These are phyloP conservation scores for Diarsia brunnea DNA, from an alignment of 2,888 invertebrate genomes.

Conservation along the genomic window DNA sequence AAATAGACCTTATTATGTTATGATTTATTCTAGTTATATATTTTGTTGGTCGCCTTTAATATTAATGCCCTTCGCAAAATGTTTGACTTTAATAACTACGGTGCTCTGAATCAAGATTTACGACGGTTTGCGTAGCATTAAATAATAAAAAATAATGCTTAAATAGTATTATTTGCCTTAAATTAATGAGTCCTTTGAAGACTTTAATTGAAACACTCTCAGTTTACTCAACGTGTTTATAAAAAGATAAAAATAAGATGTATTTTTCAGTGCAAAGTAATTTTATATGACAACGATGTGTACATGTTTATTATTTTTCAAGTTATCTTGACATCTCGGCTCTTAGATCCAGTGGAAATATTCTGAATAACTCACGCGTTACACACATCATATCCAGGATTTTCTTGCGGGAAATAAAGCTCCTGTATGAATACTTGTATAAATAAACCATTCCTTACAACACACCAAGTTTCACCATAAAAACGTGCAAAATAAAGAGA, in stretches of 20 bases:
- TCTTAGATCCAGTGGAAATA: slow-evolving; percentile 61
- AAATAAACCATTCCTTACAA: slow-evolving; percentile 86
- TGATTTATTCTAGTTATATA: slow-evolving; percentile 51
- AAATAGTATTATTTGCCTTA: slow-evolving; percentile 20
- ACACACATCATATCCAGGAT: slow-evolving; percentile 68
- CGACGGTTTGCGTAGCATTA: neutral
- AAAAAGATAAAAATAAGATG: slow-evolving; percentile 15
- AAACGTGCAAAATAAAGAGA: slow-evolving; percentile 84
- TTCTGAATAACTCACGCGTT: slow-evolving; percentile 70
- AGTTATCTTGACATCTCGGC: slow-evolving; percentile 46
- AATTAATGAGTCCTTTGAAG: slow-evolving; percentile 33
- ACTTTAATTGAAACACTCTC: slow-evolving; percentile 40
- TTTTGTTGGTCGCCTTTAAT: slow-evolving; percentile 26
- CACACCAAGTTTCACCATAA: slow-evolving; percentile 81
- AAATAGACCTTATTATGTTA: slow-evolving; percentile 48
- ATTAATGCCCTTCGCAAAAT: slow-evolving; percentile 19
- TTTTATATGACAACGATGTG: slow-evolving; percentile 38
- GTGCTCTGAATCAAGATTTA: slow-evolving; percentile 13
- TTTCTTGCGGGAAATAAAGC: slow-evolving; percentile 76
- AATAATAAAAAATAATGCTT: slow-evolving; percentile 27
- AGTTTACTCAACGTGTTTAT: slow-evolving; percentile 18
- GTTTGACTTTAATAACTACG: slow-evolving; percentile 21
- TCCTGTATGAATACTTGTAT: slow-evolving; percentile 85
- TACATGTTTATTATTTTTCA: slow-evolving; percentile 58
- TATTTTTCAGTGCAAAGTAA: slow-evolving; percentile 38